Evolutionary conservation across 2,797 vertebrate genomes (phyloP).

Genomic region (Platalea minor): DNA sequence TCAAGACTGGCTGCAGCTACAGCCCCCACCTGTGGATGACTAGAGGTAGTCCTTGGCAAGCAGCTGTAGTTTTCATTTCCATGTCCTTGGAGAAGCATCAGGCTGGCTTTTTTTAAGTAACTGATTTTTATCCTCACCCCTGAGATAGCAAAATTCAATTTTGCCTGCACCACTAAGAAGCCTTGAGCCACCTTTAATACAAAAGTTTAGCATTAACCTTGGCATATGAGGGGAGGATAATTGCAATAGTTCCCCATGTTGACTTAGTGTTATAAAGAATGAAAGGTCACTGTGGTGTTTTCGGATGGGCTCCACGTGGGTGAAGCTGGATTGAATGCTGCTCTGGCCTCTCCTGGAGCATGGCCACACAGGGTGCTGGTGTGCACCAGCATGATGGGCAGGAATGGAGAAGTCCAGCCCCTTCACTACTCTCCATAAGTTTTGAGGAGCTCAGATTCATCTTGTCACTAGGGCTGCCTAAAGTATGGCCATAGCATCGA

Average conservation of each 20-base stretch:
- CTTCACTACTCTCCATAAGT: neutral
- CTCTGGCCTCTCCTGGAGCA: neutral
- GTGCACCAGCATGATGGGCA: neutral
- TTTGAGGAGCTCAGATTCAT: neutral
- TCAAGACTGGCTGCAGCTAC: neutral
- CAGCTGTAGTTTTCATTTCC: neutral
- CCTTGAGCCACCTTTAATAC: neutral
- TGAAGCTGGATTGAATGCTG: neutral
- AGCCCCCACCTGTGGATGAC: neutral
- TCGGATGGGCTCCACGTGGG: neutral
- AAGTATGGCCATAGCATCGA: neutral
- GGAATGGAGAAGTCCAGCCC: neutral
- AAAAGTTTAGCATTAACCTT: neutral
- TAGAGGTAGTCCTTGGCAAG: neutral
- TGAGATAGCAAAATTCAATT: neutral
- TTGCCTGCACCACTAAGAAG: neutral
- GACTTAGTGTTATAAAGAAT: neutral
- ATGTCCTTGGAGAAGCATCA: neutral
- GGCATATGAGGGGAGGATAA: neutral
- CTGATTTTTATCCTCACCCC: neutral
- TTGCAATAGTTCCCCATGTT: neutral
- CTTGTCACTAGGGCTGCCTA: neutral
- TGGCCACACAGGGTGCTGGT: neutral
- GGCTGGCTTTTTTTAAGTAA: neutral
- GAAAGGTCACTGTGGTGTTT: fast-evolving